Conservation (phyloP, 2,888 invertebrate species). For the Agrenia bidenticulata region DNA sequence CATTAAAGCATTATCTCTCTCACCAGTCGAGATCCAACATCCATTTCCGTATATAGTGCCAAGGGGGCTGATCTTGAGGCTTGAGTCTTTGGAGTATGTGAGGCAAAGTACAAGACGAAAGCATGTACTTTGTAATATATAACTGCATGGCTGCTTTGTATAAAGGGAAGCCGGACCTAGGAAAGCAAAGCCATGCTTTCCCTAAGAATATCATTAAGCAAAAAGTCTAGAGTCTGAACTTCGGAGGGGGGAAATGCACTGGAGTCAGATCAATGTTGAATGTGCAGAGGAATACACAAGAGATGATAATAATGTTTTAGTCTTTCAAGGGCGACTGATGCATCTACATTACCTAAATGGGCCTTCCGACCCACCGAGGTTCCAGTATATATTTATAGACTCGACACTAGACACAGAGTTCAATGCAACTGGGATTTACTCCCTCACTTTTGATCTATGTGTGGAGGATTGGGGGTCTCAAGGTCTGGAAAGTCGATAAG, state of each 20-base stretch:
- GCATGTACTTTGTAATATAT: too few relatives aligned
- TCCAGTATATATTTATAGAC: too few relatives aligned
- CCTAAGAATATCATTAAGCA: slow-evolving; percentile 16
- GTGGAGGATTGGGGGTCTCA: too few relatives aligned
- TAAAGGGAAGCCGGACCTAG: too few relatives aligned
- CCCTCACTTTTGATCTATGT: slow-evolving; percentile 8
- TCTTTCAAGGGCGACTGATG: slow-evolving; percentile 5
- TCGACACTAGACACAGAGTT: neutral
- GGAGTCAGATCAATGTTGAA: neutral
- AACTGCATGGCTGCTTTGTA: too few relatives aligned
- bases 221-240: neutral
- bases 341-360: neutral
- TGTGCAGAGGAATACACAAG: neutral
- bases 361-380: neutral
- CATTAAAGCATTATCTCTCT: slow-evolving; percentile 17
- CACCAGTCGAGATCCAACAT: neutral
- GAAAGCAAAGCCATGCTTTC: slow-evolving; percentile 3
- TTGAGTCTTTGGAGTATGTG: too few relatives aligned
- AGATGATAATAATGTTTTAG: slow-evolving; percentile 8
- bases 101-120: too few relatives aligned
- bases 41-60: too few relatives aligned
- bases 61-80: too few relatives aligned
- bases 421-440: slow-evolving; percentile 10
- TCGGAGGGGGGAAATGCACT: neutral
- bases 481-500: neutral